Evolutionary conservation across 2,113 vertebrate genomes (phyloP).

Genomic region (Elachura formosa): DNA sequence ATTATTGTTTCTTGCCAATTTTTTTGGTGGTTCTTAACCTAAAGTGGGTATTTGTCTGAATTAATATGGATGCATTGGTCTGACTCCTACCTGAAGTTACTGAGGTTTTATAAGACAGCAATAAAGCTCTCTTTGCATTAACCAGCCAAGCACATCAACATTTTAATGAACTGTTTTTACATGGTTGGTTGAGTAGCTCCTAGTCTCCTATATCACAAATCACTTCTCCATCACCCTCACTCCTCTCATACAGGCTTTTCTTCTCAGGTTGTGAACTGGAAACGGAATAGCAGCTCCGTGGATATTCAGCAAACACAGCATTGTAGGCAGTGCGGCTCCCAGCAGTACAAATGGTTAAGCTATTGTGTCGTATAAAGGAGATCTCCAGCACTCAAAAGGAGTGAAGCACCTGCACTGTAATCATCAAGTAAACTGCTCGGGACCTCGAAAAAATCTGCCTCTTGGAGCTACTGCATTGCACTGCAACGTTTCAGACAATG

Average conservation of each 20-base stretch:
- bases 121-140: constrained; percentile 78
- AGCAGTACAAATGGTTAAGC: background rate
- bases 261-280: constrained; percentile 40
- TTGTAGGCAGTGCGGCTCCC: background rate
- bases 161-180: constrained; percentile 83
- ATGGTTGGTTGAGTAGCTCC: constrained; percentile 74
- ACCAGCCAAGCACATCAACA: constrained; percentile 75
- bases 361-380: background rate
- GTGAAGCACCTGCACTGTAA: background rate
- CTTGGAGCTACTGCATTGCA: background rate
- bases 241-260: constrained; percentile 7
- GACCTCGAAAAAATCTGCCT: background rate
- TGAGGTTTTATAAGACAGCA: constrained; percentile 68
- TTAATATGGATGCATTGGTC: constrained; percentile 47
- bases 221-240: constrained; percentile 9
- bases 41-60: background rate
- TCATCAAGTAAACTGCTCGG: background rate
- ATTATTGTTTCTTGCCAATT: background rate
- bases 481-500: background rate
- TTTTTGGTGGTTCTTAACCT: background rate
- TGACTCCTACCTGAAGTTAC: constrained; percentile 58
- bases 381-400: background rate
- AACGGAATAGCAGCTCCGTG: background rate
- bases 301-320: background rate
- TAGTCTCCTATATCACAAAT: constrained; percentile 69